Base-by-base conservation (phyloP, 2,113 vertebrate genomes). In the Odocoileus virginianus region DNA sequence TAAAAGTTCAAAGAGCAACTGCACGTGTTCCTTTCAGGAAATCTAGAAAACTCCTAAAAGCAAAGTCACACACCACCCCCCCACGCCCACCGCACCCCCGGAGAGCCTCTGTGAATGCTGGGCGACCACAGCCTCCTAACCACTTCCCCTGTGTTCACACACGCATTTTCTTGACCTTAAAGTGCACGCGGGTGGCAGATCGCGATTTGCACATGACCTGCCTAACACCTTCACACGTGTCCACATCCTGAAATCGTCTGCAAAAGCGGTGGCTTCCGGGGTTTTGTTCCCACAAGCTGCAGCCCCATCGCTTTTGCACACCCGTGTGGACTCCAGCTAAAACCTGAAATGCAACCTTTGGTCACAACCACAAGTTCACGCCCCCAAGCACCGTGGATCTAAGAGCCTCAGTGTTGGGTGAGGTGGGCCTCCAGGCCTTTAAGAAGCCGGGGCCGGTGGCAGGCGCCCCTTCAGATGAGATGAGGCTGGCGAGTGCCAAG, bases 101-200 rank as follows among this genome's bases (percentile, higher is more conserved):
- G 61, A 60, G 25, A 6, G 6, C 43, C 57, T 28, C 45, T 1
- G 23, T 27, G 17, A 23, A 7, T 0, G 0, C 25, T 8, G 2
- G 30, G 33, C 1, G 3, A 23, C 55, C 33, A 82, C 55, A 58
- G 19, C 16, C 61, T n/a, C 92, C 76, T 17, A 7, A 2, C 30
- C 60, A 1, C 10, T 36, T 33, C 43, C n/a, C 30, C 1, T 1
- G 7, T 2, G 2, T 67, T 54, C 50, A 36, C 19, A 82, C 11
- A 23, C 2, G 6, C 2, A 1, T 23, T 54, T 82, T 36, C 33
- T 40, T 47, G 36, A 43, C 40, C 43, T 82, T 12, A 0, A 61
- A 30, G 50, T 21, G 58, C 40, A 1, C 0, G 6, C 14, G 1
- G 3, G 50, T 25, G 30, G 1, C 5, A 36, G 25, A 10, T 3